A percentile compares a stretch with the other conserved stretches of the same genome.
Evolutionary conservation across 2,113 vertebrate species (phyloP).

Genomic region (Uria aalge): DNA sequence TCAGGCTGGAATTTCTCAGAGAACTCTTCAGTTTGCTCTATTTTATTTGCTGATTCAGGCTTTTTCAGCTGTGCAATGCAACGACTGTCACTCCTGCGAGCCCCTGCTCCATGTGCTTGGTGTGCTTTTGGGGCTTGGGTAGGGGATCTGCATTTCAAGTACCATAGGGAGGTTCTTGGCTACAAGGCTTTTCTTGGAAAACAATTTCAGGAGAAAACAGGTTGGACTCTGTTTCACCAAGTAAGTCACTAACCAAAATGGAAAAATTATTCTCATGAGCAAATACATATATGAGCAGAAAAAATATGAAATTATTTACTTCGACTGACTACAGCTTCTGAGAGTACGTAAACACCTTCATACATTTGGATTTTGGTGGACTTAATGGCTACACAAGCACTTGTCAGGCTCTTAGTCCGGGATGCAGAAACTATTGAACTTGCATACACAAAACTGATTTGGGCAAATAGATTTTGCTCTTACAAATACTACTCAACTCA

Average conservation of each 20-base stretch:
- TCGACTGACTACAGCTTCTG: neutral
- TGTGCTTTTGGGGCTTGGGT: neutral
- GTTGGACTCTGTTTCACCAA: neutral
- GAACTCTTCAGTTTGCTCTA: neutral
- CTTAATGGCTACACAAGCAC: neutral
- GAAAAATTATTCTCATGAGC: neutral
- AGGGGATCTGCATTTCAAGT: neutral
- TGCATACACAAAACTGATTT: neutral
- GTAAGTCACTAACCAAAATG: neutral
- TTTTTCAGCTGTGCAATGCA: neutral
- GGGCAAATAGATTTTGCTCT: neutral
- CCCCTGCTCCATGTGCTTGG: rapidly evolving
- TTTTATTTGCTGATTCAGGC: neutral
- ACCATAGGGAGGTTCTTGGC: neutral
- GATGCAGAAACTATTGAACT: neutral
- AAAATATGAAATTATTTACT: neutral
- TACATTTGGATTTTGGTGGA: neutral
- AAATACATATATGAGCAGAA: neutral
- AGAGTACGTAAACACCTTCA: neutral
- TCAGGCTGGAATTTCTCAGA: neutral
- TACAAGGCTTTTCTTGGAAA: neutral
- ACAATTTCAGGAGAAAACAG: neutral
- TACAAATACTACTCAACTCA: neutral
- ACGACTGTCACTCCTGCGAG: neutral
- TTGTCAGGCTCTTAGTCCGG: neutral